A percentile compares a stretch with the other conserved stretches of the same genome.
phyloP scores from a whole-genome alignment of 2,888 invertebrate species.

The Lydus trimaculatus region DNA sequence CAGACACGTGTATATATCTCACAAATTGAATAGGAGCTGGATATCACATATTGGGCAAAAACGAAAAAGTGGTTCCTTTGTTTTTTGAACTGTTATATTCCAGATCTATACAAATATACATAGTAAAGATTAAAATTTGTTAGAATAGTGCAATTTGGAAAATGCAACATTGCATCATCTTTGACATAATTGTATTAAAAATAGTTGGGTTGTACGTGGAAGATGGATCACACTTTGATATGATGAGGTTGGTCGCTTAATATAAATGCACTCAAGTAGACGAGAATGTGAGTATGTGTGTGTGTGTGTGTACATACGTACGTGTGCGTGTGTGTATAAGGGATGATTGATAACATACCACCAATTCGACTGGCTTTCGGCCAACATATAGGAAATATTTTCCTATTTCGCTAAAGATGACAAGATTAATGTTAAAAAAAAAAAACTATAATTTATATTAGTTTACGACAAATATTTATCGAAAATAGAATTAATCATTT shows the following conservation, averaged over 20 bases:
- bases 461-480: slow-evolving; percentile 23
- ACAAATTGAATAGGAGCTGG: slow-evolving; percentile 30
- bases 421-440: slow-evolving; percentile 31
- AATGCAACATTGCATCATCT: slow-evolving; percentile 30
- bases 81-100: background rate
- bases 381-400: slow-evolving; percentile 37
- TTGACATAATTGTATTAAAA: slow-evolving; percentile 36
- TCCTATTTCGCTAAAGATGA: slow-evolving; percentile 11
- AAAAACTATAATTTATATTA: slow-evolving; percentile 25
- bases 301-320: slow-evolving; percentile 23
- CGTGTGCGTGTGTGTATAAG: slow-evolving; percentile 26
- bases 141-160: slow-evolving; percentile 15
- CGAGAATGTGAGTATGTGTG: slow-evolving; percentile 42
- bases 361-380: slow-evolving; percentile 42
- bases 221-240: slow-evolving; percentile 58
- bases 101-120: background rate
- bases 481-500: slow-evolving; percentile 4
- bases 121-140: background rate
- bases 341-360: slow-evolving; percentile 50
- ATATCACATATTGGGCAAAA: background rate
- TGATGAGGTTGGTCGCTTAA: slow-evolving; percentile 55
- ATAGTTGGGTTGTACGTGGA: slow-evolving; percentile 39
- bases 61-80: too few relatives aligned
- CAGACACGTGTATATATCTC: slow-evolving; percentile 38
- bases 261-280: slow-evolving; percentile 45